These are phyloP conservation scores for Prenolepis imparis DNA, from an alignment of 2,888 invertebrate genomes.

Conservation along the genomic window DNA sequence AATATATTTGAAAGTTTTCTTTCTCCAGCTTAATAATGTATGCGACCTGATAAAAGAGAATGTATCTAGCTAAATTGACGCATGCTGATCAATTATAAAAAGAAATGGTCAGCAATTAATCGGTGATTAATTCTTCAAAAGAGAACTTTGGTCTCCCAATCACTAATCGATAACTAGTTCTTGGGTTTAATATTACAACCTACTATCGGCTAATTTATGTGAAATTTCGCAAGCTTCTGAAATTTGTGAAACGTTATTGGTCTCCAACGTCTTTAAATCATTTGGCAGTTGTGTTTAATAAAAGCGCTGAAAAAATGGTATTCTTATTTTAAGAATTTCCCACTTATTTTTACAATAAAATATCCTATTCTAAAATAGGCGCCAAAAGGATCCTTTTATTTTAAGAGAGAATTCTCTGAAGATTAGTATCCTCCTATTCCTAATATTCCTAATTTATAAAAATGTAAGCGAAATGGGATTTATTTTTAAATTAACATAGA, in stretches of 20 bases:
- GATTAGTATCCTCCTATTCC: no score
- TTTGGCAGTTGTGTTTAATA: slow-evolving; percentile 20
- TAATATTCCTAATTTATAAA: no score
- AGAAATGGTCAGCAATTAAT: background rate
- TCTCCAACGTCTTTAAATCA: slow-evolving; percentile 5
- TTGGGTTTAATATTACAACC: background rate
- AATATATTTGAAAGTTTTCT: background rate
- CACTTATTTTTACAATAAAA: no score
- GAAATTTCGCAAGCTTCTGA: background rate
- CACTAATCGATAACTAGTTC: background rate
- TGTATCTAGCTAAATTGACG: background rate
- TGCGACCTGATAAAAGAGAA: background rate
- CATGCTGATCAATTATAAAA: background rate
- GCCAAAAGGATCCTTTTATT: no score
- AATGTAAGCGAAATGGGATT: no score
- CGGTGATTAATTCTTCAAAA: background rate
- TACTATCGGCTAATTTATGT: background rate
- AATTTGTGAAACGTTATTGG: background rate
- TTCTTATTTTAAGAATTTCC: no score
- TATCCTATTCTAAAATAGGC: no score
- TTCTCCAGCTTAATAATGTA: background rate
- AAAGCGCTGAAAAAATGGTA: no score
- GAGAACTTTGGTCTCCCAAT: background rate
- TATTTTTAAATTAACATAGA: no score
- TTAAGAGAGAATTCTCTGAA: no score